Evolutionary conservation across 2,113 vertebrate species (phyloP).

Genomic region (Pica pica): DNA sequence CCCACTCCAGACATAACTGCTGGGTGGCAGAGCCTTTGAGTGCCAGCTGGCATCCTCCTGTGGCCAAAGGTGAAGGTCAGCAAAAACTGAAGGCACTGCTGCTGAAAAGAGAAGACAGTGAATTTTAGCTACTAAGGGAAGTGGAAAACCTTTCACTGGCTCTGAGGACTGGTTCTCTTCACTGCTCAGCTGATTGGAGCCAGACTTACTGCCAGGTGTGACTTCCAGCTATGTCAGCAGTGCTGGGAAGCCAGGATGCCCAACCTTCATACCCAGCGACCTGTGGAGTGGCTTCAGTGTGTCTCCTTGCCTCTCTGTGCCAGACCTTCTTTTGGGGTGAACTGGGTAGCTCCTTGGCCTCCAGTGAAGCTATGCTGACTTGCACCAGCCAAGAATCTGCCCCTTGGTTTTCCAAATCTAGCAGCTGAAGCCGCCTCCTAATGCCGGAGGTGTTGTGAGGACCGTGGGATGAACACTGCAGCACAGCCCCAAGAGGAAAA

Average conservation of each 20-base stretch:
- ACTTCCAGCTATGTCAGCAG: neutral
- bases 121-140: neutral
- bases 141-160: neutral
- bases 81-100: neutral
- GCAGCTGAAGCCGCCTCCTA: neutral
- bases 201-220: neutral
- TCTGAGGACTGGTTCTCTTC: neutral
- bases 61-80: neutral
- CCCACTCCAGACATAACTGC: neutral
- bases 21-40: neutral
- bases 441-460: fast-evolving
- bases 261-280: neutral
- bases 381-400: neutral
- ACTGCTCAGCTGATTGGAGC: neutral
- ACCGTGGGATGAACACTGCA: fast-evolving
- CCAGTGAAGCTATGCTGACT: neutral
- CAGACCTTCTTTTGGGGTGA: neutral
- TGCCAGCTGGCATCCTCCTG: neutral
- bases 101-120: neutral
- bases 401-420: neutral
- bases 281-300: fast-evolving
- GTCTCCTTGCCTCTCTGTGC: neutral
- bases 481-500: neutral
- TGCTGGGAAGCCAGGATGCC: neutral
- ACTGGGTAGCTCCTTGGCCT: neutral